These are phyloP conservation scores for Tenthredo distinguenda DNA, from an alignment of 2,888 invertebrate species.

Conservation along the genomic window DNA sequence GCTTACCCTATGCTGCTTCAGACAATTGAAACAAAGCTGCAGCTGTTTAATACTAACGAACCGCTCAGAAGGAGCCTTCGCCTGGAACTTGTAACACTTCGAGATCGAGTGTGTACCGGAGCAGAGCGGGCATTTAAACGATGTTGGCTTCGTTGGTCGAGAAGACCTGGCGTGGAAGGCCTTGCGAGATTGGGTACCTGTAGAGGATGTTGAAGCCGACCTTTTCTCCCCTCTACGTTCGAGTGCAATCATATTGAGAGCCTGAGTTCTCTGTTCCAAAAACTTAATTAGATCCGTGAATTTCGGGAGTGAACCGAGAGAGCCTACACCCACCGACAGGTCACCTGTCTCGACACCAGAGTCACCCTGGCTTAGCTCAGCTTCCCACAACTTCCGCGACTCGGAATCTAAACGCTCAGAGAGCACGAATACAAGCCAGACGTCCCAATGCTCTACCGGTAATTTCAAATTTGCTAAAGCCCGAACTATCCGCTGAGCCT, in stretches of 20 bases:
- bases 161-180: constrained; percentile 35
- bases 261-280: constrained; percentile 25
- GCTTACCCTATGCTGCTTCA: constrained; percentile 9
- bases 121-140: no score
- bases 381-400: constrained; percentile 42
- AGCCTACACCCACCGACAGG: background rate
- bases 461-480: constrained; percentile 38
- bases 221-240: constrained; percentile 24
- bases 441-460: constrained; percentile 48
- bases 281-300: constrained; percentile 26
- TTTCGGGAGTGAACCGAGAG: background rate
- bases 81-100: constrained; percentile 40
- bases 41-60: background rate
- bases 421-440: constrained; percentile 37
- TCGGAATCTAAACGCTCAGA: constrained; percentile 41
- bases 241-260: constrained; percentile 25
- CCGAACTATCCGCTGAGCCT: constrained; percentile 50
- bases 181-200: background rate
- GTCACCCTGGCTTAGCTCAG: constrained; percentile 36
- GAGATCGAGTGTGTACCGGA: no score
- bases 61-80: background rate
- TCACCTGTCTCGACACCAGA: background rate
- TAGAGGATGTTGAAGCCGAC: background rate
- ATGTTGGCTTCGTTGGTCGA: background rate
- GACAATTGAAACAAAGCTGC: constrained; percentile 50